These are phyloP conservation scores for Bombus soroeensis DNA, from an alignment of 1,140 invertebrate species.

Conservation along the genomic window DNA sequence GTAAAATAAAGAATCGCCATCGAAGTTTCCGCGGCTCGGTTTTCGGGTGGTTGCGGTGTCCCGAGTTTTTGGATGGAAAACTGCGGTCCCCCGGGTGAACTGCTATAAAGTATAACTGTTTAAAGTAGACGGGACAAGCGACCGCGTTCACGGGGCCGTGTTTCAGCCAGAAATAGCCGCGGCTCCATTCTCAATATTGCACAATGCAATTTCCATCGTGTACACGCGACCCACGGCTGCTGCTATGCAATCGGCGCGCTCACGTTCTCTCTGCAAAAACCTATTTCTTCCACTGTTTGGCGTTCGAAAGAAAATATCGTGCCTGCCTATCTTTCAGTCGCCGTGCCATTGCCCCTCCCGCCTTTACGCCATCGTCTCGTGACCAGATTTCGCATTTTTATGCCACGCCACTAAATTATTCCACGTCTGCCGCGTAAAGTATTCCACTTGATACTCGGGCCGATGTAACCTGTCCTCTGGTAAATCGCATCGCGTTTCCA, in stretches of 20 bases:
- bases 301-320: conserved; percentile 31
- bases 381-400: conserved; percentile 19
- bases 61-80: conserved; percentile 45
- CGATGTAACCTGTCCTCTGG: background rate
- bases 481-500: conserved; percentile 7
- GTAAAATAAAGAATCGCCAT: conserved; percentile 43
- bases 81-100: conserved; percentile 20
- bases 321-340: background rate
- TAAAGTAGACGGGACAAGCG: conserved; percentile 52
- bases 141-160: conserved; percentile 54
- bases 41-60: conserved; percentile 28
- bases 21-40: conserved; percentile 38
- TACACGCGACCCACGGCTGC: conserved; percentile 54
- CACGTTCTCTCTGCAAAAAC: background rate
- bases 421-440: background rate
- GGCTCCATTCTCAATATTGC: conserved; percentile 77
- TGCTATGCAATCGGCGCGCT: background rate
- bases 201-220: conserved; percentile 78
- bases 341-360: background rate
- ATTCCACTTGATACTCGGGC: background rate
- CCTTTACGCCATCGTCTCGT: background rate
- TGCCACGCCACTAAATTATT: conserved; percentile 4
- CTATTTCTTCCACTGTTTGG: conserved; percentile 26
- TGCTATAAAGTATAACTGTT: conserved; percentile 55
- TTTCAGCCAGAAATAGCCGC: conserved; percentile 61